Conservation (phyloP, 2,113 vertebrate genomes). For the Thinocorus orbignyianus region DNA sequence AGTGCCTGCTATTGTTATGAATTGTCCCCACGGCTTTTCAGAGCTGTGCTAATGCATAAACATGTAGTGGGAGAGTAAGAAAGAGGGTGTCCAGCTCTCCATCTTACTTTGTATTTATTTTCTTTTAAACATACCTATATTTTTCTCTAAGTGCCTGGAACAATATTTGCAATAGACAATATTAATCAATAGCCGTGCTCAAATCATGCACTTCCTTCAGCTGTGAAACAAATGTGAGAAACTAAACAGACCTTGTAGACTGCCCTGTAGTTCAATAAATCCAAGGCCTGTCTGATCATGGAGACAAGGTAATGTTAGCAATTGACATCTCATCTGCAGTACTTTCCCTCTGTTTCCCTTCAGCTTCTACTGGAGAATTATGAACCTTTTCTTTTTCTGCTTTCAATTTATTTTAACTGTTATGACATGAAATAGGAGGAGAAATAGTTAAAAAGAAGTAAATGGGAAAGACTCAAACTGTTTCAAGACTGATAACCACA, state of each 20-base stretch:
- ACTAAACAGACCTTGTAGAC: constrained; percentile 25
- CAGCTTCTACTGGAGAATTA: background rate
- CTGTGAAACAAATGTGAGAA: constrained; percentile 21
- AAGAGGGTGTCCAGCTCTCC: background rate
- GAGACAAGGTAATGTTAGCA: constrained; percentile 33
- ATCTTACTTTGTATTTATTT: constrained; percentile 47
- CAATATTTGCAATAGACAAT: constrained; percentile 29
- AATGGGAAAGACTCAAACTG: background rate
- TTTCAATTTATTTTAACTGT: background rate
- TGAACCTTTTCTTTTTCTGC: background rate
- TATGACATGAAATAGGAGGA: background rate
- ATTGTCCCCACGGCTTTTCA: background rate
- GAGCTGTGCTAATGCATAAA: background rate
- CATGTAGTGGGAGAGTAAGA: background rate
- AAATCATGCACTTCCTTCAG: background rate
- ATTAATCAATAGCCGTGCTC: constrained; percentile 31
- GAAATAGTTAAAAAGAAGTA: background rate
- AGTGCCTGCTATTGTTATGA: background rate
- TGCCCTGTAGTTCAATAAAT: constrained; percentile 44
- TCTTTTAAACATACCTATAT: constrained; percentile 1
- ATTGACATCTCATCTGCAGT: constrained; percentile 25
- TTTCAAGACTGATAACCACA: background rate
- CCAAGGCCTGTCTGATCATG: background rate
- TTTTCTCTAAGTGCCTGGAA: constrained; percentile 8
- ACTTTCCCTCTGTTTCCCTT: background rate